phyloP scores from a whole-genome alignment of 2,113 vertebrate species.

The Corvus cornix region DNA sequence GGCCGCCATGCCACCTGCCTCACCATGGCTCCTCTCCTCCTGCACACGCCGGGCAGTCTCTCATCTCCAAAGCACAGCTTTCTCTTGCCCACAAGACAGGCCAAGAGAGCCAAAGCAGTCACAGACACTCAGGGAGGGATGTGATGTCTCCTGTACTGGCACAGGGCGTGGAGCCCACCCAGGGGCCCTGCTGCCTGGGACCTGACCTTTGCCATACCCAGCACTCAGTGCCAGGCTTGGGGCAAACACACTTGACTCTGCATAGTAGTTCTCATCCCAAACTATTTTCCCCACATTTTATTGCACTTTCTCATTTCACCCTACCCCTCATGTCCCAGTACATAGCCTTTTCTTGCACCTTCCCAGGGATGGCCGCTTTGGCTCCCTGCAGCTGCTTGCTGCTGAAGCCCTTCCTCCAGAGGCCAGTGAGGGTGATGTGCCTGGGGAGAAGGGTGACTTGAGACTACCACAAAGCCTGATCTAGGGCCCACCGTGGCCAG shows the following conservation, averaged over 20 bases:
- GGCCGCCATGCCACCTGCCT: rapidly evolving
- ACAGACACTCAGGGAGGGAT: not conserved
- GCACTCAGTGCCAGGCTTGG: not conserved
- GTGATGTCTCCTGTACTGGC: rapidly evolving
- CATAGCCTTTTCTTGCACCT: rapidly evolving
- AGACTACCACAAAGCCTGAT: not conserved
- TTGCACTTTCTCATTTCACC: not conserved
- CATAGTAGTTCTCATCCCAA: not conserved
- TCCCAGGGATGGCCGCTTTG: not conserved
- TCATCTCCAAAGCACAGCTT: rapidly evolving
- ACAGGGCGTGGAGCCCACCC: not conserved
- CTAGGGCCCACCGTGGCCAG: not conserved
- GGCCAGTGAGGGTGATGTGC: rapidly evolving
- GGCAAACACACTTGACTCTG: not conserved
- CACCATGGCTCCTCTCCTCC: rapidly evolving
- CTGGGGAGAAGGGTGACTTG: too few species aligned
- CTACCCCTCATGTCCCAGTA: not conserved
- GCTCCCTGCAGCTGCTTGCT: not conserved
- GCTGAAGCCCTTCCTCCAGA: not conserved
- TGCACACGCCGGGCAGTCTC: rapidly evolving
- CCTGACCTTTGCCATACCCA: rapidly evolving
- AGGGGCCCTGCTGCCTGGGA: rapidly evolving
- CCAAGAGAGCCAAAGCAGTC: rapidly evolving
- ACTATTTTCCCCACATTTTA: not conserved
- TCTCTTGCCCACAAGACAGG: rapidly evolving